Evolutionary conservation across 37 sponge, comb jelly and placozoan genomes (phyloP).

Genomic region (Diacarnus erythraeanus): DNA sequence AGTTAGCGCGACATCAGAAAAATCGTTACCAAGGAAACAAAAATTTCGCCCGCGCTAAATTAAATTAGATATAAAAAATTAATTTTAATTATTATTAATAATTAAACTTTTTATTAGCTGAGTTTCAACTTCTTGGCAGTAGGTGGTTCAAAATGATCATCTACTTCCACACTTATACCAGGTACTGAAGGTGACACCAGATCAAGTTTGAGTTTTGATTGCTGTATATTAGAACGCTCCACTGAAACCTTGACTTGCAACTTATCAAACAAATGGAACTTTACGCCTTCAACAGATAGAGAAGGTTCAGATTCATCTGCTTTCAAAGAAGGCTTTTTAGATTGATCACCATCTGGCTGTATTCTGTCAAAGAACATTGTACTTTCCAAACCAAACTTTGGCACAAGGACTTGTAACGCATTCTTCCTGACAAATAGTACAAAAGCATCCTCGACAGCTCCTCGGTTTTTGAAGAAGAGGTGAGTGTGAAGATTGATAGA

Average conservation of each 20-base stretch:
- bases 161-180: not conserved
- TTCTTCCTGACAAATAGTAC: conserved; percentile 83
- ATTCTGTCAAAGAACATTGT: conserved; percentile 65
- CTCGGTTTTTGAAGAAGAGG: conserved; percentile 84
- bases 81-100: too few relatives aligned
- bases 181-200: conserved; percentile 39
- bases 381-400: conserved; percentile 89
- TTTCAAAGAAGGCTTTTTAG: not conserved
- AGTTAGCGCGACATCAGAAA: not conserved
- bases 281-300: conserved; percentile 47
- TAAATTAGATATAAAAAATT: too few relatives aligned
- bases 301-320: conserved; percentile 46
- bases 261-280: conserved; percentile 78
- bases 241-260: conserved; percentile 71
- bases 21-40: not conserved
- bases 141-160: not conserved
- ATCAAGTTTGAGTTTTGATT: conserved; percentile 65
- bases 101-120: too few relatives aligned
- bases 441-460: conserved; percentile 72
- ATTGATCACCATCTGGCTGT: not conserved
- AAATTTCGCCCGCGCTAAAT: not conserved
- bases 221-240: conserved; percentile 73
- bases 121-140: not conserved
- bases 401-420: conserved; percentile 90
- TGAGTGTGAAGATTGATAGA: conserved; percentile 89